phyloP scores from a whole-genome alignment of 1,140 invertebrate genomes.

The Drosophila pallidifrons region DNA sequence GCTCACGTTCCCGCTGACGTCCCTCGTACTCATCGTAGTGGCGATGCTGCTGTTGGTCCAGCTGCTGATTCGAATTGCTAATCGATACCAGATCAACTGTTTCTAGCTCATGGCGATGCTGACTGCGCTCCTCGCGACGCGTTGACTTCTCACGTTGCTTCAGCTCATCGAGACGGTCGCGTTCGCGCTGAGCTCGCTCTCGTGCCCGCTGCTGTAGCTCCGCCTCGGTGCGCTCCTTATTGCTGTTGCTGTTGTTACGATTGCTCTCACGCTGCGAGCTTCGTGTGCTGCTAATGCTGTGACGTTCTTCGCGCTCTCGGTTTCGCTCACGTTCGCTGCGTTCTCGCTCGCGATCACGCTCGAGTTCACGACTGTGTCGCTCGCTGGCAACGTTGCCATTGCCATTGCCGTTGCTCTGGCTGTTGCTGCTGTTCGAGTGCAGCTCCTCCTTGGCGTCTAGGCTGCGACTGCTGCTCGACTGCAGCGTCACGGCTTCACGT shows the following conservation, averaged over 20 bases:
- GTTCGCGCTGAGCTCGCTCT: constrained; percentile 58
- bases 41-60: constrained; percentile 59
- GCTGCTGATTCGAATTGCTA: constrained; percentile 21
- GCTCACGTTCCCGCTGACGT: constrained; percentile 68
- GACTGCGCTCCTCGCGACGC: constrained; percentile 62
- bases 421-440: constrained; percentile 23
- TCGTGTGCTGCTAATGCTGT: constrained; percentile 46
- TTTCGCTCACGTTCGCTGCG: constrained; percentile 39
- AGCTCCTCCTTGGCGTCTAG: constrained; percentile 44
- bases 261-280: constrained; percentile 56
- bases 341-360: constrained; percentile 41
- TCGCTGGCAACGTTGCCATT: constrained; percentile 53
- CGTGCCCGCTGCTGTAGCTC: constrained; percentile 59
- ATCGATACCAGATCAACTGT: constrained; percentile 59
- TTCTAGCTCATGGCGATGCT: constrained; percentile 65
- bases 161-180: constrained; percentile 62
- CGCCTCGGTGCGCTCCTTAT: constrained; percentile 56
- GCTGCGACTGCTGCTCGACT: constrained; percentile 48
- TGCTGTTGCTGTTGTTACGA: constrained; percentile 37
- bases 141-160: constrained; percentile 62
- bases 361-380: constrained; percentile 48
- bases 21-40: constrained; percentile 80
- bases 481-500: constrained; percentile 36
- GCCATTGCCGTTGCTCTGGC: constrained; percentile 20
- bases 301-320: constrained; percentile 27